Percentiles rank a stretch among this genome's conserved stretches.
phyloP scores from a whole-genome alignment of 2,888 invertebrate species.

The Ernsta delagoae region DNA sequence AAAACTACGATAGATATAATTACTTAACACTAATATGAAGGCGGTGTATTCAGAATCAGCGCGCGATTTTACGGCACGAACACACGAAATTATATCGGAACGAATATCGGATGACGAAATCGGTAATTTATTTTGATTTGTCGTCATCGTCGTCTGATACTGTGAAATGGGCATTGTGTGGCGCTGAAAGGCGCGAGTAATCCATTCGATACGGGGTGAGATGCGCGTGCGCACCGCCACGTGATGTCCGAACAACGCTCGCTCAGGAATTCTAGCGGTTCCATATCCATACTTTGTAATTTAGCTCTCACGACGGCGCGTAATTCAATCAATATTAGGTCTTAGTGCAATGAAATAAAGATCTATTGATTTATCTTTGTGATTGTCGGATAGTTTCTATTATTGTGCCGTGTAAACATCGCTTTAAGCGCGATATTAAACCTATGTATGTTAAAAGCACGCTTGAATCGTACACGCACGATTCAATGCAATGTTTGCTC shows the following conservation, averaged over 20 bases:
- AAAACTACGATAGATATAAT: background rate
- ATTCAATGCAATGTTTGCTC: slow-evolving; percentile 19
- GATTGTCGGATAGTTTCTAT: slow-evolving; percentile 1
- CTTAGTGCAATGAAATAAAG: slow-evolving; percentile 10
- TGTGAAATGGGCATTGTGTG: slow-evolving; percentile 71
- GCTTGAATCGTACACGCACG: slow-evolving; percentile 26
- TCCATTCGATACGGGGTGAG: slow-evolving; percentile 67
- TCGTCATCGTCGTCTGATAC: slow-evolving; percentile 63
- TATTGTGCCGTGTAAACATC: slow-evolving; percentile 27
- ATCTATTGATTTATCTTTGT: background rate
- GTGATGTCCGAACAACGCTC: slow-evolving; percentile 48
- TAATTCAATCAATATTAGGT: slow-evolving; percentile 8
- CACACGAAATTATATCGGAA: slow-evolving; percentile 74
- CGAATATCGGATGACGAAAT: slow-evolving; percentile 76
- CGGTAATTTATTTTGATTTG: slow-evolving; percentile 73
- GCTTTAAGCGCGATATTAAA: slow-evolving; percentile 21
- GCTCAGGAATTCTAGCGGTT: slow-evolving; percentile 33
- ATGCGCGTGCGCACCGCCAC: slow-evolving; percentile 60
- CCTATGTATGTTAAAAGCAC: slow-evolving; percentile 19
- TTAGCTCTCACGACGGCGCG: background rate
- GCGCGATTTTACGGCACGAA: slow-evolving; percentile 62
- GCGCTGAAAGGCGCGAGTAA: slow-evolving; percentile 64
- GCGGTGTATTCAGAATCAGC: slow-evolving; percentile 48
- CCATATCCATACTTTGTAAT: slow-evolving; percentile 20
- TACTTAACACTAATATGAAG: slow-evolving; percentile 27